Base-by-base conservation (phyloP, 1,140 invertebrate species). In the Bradynema listronoti region DNA sequence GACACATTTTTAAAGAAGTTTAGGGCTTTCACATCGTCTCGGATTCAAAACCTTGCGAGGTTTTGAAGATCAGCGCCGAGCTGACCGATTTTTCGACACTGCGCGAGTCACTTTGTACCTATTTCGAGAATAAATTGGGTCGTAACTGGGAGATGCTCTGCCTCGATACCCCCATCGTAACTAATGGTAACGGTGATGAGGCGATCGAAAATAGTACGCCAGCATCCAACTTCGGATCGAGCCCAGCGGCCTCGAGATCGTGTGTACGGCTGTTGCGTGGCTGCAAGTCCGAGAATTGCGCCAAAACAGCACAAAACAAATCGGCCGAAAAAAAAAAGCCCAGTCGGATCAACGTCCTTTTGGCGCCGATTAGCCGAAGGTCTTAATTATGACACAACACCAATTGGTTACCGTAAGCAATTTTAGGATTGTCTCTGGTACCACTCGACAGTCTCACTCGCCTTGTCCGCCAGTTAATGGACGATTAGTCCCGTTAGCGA, bases 21-120 rank as follows among this genome's bases (percentile, higher is more conserved):
- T 24, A 50, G 47, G 34, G n/a, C 27, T 50, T 50, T 25, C 47
- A 50, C 19, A 50, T 50, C 29, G 27, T 50, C 9, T 50, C 47
- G n/a, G 47, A 50, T 29, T 16, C 29, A 19, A 50, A 50, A 24
- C 34, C 47, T 3, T 4, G 16, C 34, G 29, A 30, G 29, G 47
- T 29, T 25, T 32, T 50, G 2, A 19, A 29, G n/a, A 50, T 50
- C 4, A 50, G n/a, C 47, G 34, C 4, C 16, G 4, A 50, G 16
- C 4, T 29, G 3, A 9, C 3, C 16, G 3, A 24, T 50, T 27
- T 2, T 29, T 3, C 16, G 47, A 50, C 34, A n/a, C 34, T 25
- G 47, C 29, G 27, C 16, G n/a, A 19, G 9, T n/a, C 3, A 3
- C 47, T 50, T 5, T n/a, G 27, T 19, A 4, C 29, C 3, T 50